phyloP scores from a whole-genome alignment of 2,888 invertebrate genomes.

The Liopterus haemorrhoidalis region DNA sequence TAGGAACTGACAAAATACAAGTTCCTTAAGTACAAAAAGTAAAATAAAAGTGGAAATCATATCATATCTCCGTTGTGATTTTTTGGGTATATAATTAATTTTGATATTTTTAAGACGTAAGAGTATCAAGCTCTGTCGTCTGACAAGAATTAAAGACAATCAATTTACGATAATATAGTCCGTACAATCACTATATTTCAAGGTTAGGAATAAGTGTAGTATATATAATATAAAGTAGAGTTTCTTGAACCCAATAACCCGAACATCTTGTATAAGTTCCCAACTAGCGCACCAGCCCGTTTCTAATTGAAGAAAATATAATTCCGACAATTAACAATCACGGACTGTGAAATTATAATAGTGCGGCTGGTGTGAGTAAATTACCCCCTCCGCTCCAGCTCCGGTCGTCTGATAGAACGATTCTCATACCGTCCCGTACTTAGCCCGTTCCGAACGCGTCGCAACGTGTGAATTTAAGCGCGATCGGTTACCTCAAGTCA shows the following conservation, averaged over 20 bases:
- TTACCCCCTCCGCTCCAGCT: too few species aligned
- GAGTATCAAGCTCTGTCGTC: constrained; percentile 14
- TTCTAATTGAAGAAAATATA: too few species aligned
- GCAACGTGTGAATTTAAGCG: too few species aligned
- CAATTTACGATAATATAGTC: constrained; percentile 20
- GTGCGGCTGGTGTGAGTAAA: too few species aligned
- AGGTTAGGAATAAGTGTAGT: background rate
- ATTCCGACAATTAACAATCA: too few species aligned
- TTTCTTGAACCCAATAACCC: constrained; percentile 19
- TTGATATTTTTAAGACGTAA: constrained; percentile 19
- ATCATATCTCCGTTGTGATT: constrained; percentile 23
- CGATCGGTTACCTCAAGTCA: too few species aligned
- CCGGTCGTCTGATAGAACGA: too few species aligned
- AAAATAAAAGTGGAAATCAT: constrained; percentile 19
- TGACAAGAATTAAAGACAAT: constrained; percentile 24
- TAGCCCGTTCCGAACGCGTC: too few species aligned
- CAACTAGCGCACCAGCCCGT: too few species aligned
- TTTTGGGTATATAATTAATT: constrained; percentile 15
- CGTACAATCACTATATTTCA: constrained; percentile 17
- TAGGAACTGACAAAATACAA: background rate
- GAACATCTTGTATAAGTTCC: too few species aligned
- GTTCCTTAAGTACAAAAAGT: background rate
- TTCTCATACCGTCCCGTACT: too few species aligned
- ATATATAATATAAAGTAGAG: constrained; percentile 9
- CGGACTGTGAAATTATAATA: too few species aligned